Conservation (phyloP, 1,140 invertebrate species). For the Sinella curviseta region DNA sequence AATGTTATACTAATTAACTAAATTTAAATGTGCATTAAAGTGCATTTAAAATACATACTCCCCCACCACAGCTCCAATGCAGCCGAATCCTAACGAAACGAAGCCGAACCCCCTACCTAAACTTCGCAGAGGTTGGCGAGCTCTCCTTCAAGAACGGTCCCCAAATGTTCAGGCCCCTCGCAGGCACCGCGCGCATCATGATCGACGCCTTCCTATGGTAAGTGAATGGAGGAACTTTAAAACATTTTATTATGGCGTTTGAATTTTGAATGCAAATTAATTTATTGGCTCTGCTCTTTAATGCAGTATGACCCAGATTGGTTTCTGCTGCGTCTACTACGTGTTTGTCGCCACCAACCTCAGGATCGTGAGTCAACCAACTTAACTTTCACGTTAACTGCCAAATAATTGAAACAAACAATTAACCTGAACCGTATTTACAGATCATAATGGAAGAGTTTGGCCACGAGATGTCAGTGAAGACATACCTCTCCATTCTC, state of each 20-base stretch:
- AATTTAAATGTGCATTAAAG: too few relatives aligned
- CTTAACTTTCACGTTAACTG: too few relatives aligned
- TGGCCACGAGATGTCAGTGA: neutral
- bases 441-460: constrained; percentile 8
- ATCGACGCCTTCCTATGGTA: constrained; percentile 26
- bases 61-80: constrained; percentile 63
- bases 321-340: constrained; percentile 86
- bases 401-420: neutral
- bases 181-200: constrained; percentile 18
- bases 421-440: neutral
- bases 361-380: constrained; percentile 62
- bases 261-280: too few relatives aligned
- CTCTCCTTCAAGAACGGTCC: constrained; percentile 62
- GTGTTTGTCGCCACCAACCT: constrained; percentile 78
- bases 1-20: constrained; percentile 9
- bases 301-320: constrained; percentile 83
- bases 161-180: neutral
- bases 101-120: constrained; percentile 62
- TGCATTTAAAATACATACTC: neutral
- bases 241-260: constrained; percentile 10
- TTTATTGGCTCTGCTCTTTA: too few relatives aligned
- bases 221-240: too few relatives aligned
- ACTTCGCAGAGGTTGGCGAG: constrained; percentile 73
- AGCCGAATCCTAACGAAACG: constrained; percentile 69
- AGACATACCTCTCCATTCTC: constrained; percentile 69